Evolutionary conservation across 2,888 invertebrate genomes (phyloP), one percentile per base, ranked within the genome.

Genomic region (Flexamia atlantica): DNA sequence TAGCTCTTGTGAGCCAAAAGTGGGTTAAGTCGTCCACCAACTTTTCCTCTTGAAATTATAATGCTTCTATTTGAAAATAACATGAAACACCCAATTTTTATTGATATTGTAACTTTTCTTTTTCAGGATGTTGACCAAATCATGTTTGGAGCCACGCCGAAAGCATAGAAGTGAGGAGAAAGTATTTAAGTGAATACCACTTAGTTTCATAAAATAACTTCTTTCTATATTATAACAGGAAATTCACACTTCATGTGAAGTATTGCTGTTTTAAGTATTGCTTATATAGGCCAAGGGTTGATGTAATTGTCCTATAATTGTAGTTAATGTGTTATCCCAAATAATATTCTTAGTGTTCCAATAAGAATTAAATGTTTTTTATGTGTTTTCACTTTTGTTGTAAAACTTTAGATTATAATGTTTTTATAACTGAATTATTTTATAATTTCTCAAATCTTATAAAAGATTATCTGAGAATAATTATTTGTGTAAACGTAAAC

Each of bases 61-160:
- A n/a, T n/a, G n/a, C n/a, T n/a, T n/a, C n/a, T n/a, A n/a, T n/a
- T n/a, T n/a, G n/a, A n/a, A n/a, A n/a, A n/a, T n/a, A n/a, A n/a
- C n/a, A n/a, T n/a, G n/a, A n/a, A n/a, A n/a, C n/a, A n/a, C n/a
- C n/a, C n/a, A n/a, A n/a, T n/a, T n/a, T n/a, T n/a, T n/a, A n/a
- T n/a, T 36, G 36, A 7, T 36, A 9, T 36, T 36, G 4, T 36
- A 36, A 36, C 36, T 46, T 46, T 46, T 14, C 12, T 46, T 42
- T 84, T 84, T 89, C 91, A 91, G 91, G 91, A 90, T 88, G 89
- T 90, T 90, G 90, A 89, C 89, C 90, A 91, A 91, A 90, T 90
- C 89, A 89, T 90, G 90, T 64, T 28, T 46, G 76, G 80, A 83
- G 68, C 64, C 0, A 64, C 20, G 17, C 46, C 68, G 2, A 83